Evolutionary conservation across 1,140 invertebrate species (phyloP).

Genomic region (Phthorimaea operculella): DNA sequence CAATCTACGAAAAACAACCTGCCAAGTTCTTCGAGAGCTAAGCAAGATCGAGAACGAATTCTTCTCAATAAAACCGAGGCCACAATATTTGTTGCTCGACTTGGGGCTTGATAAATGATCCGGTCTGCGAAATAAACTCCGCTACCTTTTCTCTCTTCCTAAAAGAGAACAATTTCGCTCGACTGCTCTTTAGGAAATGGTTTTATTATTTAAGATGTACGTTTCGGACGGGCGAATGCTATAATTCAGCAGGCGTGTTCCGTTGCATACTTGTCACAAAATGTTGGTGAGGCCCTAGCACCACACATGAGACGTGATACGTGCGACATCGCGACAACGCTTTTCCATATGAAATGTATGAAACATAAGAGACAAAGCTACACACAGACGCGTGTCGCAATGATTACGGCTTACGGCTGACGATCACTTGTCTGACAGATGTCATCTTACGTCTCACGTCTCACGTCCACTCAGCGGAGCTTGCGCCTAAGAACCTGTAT

Average conservation of each 20-base stretch:
- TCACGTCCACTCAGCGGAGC: too few relatives aligned
- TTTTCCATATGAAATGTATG: neutral
- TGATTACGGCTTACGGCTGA: too few relatives aligned
- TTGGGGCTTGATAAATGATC: constrained; percentile 42
- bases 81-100: constrained; percentile 42
- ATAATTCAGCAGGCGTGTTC: neutral
- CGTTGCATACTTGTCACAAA: neutral
- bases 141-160: constrained; percentile 12
- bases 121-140: constrained; percentile 21
- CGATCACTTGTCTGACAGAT: too few relatives aligned
- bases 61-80: constrained; percentile 35
- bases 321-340: too few relatives aligned
- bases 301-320: too few relatives aligned
- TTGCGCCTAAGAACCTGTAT: too few relatives aligned
- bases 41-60: constrained; percentile 21
- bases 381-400: too few relatives aligned
- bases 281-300: too few relatives aligned
- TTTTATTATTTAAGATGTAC: constrained; percentile 5
- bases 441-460: too few relatives aligned
- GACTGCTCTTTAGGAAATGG: constrained; percentile 10
- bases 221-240: neutral
- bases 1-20: too few relatives aligned
- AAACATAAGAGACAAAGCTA: too few relatives aligned
- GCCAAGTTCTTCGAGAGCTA: neutral
- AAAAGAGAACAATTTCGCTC: constrained; percentile 14